A percentile compares a stretch with the other conserved stretches of the same genome.
phyloP scores from a whole-genome alignment of 1,140 invertebrate genomes.

The Diachasma alloeum region DNA sequence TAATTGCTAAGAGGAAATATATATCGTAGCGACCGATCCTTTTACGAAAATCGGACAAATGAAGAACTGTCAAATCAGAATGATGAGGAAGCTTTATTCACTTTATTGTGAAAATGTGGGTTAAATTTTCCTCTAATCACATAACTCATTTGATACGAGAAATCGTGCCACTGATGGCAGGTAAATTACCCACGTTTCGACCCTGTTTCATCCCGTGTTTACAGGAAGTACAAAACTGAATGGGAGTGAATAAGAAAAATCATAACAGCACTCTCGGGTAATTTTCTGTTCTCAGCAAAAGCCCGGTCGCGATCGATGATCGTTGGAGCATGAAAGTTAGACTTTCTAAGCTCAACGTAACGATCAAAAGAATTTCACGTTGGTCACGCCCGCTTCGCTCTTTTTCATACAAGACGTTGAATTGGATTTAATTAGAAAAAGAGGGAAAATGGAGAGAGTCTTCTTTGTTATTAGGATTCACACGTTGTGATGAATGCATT shows the following conservation, averaged over 20 bases:
- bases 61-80: too few relatives aligned
- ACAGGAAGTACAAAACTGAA: neutral
- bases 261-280: neutral
- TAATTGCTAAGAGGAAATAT: neutral
- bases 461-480: neutral
- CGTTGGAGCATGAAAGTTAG: constrained; percentile 34
- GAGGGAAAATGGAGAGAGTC: neutral
- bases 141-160: neutral
- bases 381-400: constrained; percentile 24
- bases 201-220: neutral
- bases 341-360: constrained; percentile 37
- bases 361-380: constrained; percentile 35
- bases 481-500: too few relatives aligned
- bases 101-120: neutral
- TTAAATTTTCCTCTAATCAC: constrained; percentile 2
- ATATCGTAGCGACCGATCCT: neutral
- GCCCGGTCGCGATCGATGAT: constrained; percentile 27
- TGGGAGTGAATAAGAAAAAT: neutral
- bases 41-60: neutral
- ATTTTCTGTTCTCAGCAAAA: constrained; percentile 4
- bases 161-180: neutral
- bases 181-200: neutral
- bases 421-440: neutral
- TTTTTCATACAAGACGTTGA: constrained; percentile 1
- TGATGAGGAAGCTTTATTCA: neutral